Evolutionary conservation across 2,888 invertebrate genomes (phyloP), one percentile per base, ranked within the genome.

Genomic region (Darwinula stevensoni): DNA sequence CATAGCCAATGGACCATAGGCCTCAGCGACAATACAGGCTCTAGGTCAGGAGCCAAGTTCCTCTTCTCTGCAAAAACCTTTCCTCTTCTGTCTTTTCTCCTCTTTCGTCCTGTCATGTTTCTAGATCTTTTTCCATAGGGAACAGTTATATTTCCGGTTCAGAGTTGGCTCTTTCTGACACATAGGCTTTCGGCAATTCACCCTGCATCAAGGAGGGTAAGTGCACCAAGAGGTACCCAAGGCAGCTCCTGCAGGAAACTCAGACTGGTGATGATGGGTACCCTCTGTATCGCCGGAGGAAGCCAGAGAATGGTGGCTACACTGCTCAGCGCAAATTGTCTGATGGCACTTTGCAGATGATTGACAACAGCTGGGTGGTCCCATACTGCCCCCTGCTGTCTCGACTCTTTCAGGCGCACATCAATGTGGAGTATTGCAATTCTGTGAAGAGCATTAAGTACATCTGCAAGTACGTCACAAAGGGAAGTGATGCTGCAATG

Each of bases 401-500:
- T 11, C 18, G 29, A 17, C 31, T 29, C 11, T 37, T 36, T 18
- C 35, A 39, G 2, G 34, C 32, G 2, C 41, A 40, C 30, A 36
- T 39, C 3, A 42, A 42, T 34, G 40, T 39, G 2, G 38, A 41
- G 29, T 45, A 31, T 34, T 55, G 52, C 35, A 44, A 42, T 40
- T 52, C 50, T 0, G 47, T 54, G 1, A 49, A 51, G 36, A 41
- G 43, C 1, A 49, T 51, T 14, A 50, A 50, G 42, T 50, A 50
- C 34, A 43, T 53, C n/a, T 37, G 27, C 13, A 42, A 41, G 31
- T 44, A 44, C 29, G 32, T 42, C 1, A 38, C 39, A 29, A 41
- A 43, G 34, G 40, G 41, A 5, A 29, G 30, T 15, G 39, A 42
- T 27, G 12, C 13, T 22, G 35, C 35, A 2, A 27, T 28, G 9